phyloP scores from a whole-genome alignment of 1,140 invertebrate species.

The Oryzaephilus surinamensis region DNA sequence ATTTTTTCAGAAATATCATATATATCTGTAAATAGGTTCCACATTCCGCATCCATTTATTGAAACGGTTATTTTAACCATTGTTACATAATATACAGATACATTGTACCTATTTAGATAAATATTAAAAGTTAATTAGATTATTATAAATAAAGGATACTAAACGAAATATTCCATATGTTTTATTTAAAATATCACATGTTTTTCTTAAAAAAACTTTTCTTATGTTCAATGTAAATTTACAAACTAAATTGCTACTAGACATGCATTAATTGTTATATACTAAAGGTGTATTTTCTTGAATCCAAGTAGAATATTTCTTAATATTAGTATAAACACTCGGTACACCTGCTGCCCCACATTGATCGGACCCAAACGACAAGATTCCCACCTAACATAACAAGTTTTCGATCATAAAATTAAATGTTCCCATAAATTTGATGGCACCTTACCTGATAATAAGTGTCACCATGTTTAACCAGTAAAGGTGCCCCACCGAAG shows the following conservation, averaged over 20 bases:
- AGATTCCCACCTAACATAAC: slow-evolving; percentile 53
- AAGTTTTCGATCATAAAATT: slow-evolving; percentile 10
- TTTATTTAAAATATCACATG: no score
- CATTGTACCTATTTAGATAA: slow-evolving; percentile 1
- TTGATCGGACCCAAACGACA: slow-evolving; percentile 60
- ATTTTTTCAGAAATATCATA: no score
- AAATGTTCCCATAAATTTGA: no score
- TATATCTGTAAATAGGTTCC: no score
- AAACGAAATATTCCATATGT: no score
- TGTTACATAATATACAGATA: slow-evolving; percentile 2
- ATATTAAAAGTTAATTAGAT: slow-evolving; percentile 11
- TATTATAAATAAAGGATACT: no score
- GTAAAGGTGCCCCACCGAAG: slow-evolving; percentile 55
- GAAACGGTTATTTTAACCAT: slow-evolving; percentile 3
- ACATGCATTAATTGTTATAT: slow-evolving; percentile 30
- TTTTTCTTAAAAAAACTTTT: no score
- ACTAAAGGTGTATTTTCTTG: slow-evolving; percentile 51
- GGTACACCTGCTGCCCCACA: slow-evolving; percentile 55
- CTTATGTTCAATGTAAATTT: no score
- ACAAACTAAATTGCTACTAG: no score
- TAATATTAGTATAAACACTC: slow-evolving; percentile 58
- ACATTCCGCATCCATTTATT: no score
- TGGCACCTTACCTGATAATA: slow-evolving; percentile 53
- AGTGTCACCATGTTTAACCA: slow-evolving; percentile 44
- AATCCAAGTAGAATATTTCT: slow-evolving; percentile 56